phyloP scores from a whole-genome alignment of 64 coral and sea anemone species.

The Cladopsammia gracilis region DNA sequence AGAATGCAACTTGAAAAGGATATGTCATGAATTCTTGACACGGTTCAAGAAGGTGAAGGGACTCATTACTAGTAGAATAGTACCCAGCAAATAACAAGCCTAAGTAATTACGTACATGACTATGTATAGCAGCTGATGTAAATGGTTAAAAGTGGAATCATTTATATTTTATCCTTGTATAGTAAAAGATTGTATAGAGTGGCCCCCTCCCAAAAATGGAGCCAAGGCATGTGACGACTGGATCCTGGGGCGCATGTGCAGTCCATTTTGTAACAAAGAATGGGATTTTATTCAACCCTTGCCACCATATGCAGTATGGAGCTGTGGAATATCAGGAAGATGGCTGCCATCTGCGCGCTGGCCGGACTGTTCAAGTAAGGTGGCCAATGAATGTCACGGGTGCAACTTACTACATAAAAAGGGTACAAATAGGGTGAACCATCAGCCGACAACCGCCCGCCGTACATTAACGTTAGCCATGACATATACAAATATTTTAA shows the following conservation, averaged over 20 bases:
- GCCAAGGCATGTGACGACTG: constrained; percentile 34
- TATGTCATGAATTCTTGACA: no score
- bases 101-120: no score
- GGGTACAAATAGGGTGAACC: no score
- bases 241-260: constrained; percentile 46
- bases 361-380: constrained; percentile 46
- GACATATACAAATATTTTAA: no score
- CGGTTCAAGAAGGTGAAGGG: no score
- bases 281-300: not conserved
- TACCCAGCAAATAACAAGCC: no score
- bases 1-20: no score
- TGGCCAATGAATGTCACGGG: not conserved
- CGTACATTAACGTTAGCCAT: no score
- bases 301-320: not conserved
- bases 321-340: constrained; percentile 23
- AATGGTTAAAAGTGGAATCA: not conserved
- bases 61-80: no score
- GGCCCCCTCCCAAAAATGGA: constrained; percentile 5
- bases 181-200: constrained; percentile 7
- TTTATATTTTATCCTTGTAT: not conserved
- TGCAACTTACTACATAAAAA: no score
- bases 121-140: no score
- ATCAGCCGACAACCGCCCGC: no score
- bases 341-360: constrained; percentile 9
- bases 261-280: constrained; percentile 18